phyloP scores from a whole-genome alignment of 2,888 invertebrate species.

The Arge pagana region DNA sequence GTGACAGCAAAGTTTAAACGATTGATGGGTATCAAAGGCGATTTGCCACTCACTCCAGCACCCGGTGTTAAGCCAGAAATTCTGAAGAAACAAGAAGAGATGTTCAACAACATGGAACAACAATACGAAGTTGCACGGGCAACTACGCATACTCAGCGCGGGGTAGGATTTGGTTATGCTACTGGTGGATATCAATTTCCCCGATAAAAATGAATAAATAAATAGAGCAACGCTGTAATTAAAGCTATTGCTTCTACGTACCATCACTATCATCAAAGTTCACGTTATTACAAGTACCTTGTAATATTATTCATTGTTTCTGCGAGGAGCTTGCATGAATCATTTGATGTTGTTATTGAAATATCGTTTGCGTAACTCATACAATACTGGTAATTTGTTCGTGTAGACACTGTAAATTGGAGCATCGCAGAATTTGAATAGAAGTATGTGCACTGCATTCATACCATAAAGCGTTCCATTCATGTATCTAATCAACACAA shows the following conservation, averaged over 20 bases:
- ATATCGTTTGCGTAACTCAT: no score
- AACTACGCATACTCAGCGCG: conserved; percentile 94
- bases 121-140: conserved; percentile 96
- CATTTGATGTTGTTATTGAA: no score
- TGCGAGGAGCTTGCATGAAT: no score
- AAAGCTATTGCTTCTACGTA: not conserved
- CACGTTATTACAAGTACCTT: no score
- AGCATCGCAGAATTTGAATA: no score
- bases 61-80: conserved; percentile 62
- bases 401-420: no score
- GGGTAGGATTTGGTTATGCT: conserved; percentile 80
- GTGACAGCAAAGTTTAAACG: conserved; percentile 94
- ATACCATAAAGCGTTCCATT: no score
- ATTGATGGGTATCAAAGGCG: conserved; percentile 89
- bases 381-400: no score
- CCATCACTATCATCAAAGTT: no score
- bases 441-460: no score
- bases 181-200: conserved; percentile 62
- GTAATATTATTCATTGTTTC: no score
- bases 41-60: conserved; percentile 53
- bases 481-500: no score
- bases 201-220: conserved; percentile 50
- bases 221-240: not conserved
- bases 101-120: conserved; percentile 92
- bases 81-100: conserved; percentile 77